phyloP scores from a whole-genome alignment of 2,797 vertebrate genomes.

The Salarias fasciatus region DNA sequence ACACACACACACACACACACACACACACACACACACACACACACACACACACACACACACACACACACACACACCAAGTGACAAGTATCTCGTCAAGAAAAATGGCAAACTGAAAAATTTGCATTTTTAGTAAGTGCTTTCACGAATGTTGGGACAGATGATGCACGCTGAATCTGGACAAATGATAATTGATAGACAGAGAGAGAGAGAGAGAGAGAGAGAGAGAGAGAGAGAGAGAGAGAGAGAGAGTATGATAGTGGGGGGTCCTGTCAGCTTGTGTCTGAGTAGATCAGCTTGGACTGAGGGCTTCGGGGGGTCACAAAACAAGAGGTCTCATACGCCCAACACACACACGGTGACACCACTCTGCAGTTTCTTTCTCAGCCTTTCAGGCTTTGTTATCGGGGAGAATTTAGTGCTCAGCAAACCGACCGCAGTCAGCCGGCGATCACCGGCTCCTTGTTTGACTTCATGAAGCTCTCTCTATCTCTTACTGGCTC shows the following conservation, averaged over 20 bases:
- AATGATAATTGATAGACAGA: conserved; percentile 63
- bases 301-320: conserved; percentile 67
- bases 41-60: conserved; percentile 22
- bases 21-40: conserved; percentile 9
- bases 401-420: conserved; percentile 80
- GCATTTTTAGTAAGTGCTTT: conserved; percentile 68
- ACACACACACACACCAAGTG: conserved; percentile 33
- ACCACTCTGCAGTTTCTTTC: conserved; percentile 59
- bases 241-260: conserved; percentile 42
- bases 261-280: conserved; percentile 72
- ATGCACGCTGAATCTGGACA: conserved; percentile 61
- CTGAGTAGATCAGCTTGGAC: conserved; percentile 61
- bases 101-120: conserved; percentile 52
- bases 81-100: conserved; percentile 60
- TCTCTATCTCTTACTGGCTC: conserved; percentile 7
- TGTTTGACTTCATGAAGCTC: conserved; percentile 67
- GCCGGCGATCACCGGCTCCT: conserved; percentile 52
- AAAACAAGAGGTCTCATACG: conserved; percentile 65
- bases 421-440: conserved; percentile 68
- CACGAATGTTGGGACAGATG: conserved; percentile 59
- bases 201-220: not conserved
- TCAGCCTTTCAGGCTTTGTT: conserved; percentile 81
- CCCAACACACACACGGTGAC: conserved; percentile 31
- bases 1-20: conserved; percentile 18
- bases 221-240: conserved; percentile 32